Conservation (phyloP, 2,797 vertebrate genomes). For the Fringilla coelebs region DNA sequence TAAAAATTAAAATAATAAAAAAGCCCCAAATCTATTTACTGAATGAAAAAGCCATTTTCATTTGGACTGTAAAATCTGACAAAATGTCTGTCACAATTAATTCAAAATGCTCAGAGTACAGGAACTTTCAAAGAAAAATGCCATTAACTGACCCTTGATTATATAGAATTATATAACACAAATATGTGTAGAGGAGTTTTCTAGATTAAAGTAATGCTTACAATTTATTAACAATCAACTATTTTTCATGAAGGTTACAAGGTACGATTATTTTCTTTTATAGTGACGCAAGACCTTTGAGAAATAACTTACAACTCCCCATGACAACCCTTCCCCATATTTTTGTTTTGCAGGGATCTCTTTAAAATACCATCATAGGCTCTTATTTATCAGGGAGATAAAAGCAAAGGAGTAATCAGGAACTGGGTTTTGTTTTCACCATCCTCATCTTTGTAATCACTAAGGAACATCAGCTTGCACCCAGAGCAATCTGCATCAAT, state of each 20-base stretch:
- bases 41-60: background rate
- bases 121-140: background rate
- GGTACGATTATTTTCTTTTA: background rate
- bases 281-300: background rate
- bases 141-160: fast-evolving
- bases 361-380: background rate
- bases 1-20: fast-evolving
- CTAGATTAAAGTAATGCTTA: background rate
- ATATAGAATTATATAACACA: background rate
- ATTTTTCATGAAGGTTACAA: background rate
- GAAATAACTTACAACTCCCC: background rate
- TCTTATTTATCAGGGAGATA: background rate
- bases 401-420: background rate
- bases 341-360: background rate
- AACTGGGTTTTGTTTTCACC: background rate
- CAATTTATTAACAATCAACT: background rate
- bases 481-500: background rate
- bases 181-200: background rate
- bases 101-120: background rate
- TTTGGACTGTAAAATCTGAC: background rate
- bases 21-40: background rate
- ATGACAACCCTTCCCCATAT: background rate
- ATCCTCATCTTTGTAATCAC: background rate
- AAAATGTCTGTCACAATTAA: background rate
- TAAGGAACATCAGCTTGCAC: background rate